Evolutionary conservation across 2,113 vertebrate species (phyloP).

Genomic region (Ophiodon elongatus): DNA sequence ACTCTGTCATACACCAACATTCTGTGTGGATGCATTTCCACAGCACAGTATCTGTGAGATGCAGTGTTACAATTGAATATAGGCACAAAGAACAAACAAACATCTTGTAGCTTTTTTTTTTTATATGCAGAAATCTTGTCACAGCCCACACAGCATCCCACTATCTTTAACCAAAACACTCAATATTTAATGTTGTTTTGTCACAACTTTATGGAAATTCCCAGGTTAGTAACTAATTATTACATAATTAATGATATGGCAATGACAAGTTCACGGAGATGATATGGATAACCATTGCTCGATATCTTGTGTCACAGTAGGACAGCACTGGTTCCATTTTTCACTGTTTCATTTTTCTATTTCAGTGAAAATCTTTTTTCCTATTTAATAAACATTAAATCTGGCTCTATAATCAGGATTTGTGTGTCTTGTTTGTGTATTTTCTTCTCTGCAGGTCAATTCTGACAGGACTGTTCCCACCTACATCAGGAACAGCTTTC

Average conservation of each 20-base stretch:
- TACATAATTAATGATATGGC: not conserved
- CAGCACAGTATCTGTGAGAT: constrained; percentile 19
- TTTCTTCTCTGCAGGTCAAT: constrained; percentile 88
- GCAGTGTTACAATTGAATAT: not conserved
- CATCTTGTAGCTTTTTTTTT: not conserved
- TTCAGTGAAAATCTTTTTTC: not conserved
- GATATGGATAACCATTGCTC: not conserved
- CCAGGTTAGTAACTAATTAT: not conserved
- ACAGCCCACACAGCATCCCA: not conserved
- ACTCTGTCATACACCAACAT: constrained; percentile 41
- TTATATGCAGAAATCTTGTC: not conserved
- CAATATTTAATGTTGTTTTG: not conserved
- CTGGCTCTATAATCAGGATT: not conserved
- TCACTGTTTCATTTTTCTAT: not conserved
- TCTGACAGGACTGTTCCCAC: constrained; percentile 96
- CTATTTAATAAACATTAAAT: not conserved
- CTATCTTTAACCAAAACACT: not conserved
- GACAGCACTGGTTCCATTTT: not conserved
- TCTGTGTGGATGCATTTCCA: constrained; percentile 18
- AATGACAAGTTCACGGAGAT: constrained; percentile 8
- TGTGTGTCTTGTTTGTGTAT: not conserved
- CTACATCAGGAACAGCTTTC: constrained; percentile 94
- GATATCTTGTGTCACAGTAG: not conserved
- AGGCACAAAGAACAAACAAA: not conserved
- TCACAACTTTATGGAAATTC: not conserved